A percentile compares a stretch with the other conserved stretches of the same genome.
These are phyloP conservation scores for Oceanodroma tethys DNA, from an alignment of 2,113 vertebrate genomes.

Conservation along the genomic window DNA sequence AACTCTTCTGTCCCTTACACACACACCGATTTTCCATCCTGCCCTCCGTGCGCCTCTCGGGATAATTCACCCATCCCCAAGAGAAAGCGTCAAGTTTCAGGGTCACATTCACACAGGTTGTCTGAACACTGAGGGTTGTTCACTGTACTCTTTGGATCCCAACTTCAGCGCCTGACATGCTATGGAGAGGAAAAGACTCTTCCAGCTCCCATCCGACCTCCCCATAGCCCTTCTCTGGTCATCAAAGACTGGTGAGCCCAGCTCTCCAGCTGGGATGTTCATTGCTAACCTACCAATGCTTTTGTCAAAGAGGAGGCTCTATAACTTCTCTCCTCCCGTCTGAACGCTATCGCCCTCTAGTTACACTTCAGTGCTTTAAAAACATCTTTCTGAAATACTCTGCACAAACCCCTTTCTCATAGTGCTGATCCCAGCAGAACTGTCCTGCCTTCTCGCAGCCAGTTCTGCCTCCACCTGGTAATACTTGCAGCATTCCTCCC, in stretches of 20 bases:
- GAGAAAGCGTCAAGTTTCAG: constrained; percentile 25
- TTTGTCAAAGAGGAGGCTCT: not conserved
- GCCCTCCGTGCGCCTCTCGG: not conserved
- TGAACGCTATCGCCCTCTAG: not conserved
- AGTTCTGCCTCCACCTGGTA: constrained; percentile 3
- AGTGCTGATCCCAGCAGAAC: constrained; percentile 14
- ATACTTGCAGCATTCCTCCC: not conserved
- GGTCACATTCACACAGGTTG: constrained; percentile 26
- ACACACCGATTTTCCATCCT: not conserved
- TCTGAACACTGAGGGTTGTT: not conserved
- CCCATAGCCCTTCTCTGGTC: not conserved
- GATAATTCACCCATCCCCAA: not conserved
- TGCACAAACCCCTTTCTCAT: not conserved
- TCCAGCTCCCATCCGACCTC: not conserved
- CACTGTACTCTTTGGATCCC: constrained; percentile 47
- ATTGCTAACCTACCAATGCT: not conserved
- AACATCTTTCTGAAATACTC: not conserved
- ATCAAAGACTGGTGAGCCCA: not conserved
- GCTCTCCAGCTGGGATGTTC: not conserved
- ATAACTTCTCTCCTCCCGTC: not conserved
- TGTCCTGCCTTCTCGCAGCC: not conserved
- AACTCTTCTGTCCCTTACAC: not conserved
- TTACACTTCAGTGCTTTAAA: constrained; percentile 5
- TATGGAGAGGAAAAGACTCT: not conserved
- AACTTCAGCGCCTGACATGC: not conserved